These are phyloP conservation scores for Nesidiocoris tenuis DNA, from an alignment of 2,888 invertebrate species.

Conservation along the genomic window DNA sequence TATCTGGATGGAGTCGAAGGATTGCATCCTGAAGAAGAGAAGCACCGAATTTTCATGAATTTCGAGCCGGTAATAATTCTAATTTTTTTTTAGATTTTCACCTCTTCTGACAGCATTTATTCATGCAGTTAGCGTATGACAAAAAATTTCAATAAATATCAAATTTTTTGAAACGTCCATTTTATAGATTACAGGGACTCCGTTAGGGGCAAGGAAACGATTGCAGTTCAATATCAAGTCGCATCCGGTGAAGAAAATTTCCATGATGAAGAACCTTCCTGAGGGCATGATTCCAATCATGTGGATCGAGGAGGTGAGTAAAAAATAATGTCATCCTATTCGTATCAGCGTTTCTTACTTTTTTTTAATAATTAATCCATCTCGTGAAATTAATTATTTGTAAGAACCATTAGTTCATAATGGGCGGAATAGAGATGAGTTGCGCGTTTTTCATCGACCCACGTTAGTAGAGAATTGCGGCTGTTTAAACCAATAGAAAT, in stretches of 20 bases:
- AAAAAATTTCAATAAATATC: no score
- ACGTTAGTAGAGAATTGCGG: no score
- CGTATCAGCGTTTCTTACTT: not conserved
- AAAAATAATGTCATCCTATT: not conserved
- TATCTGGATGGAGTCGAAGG: slow-evolving; percentile 61
- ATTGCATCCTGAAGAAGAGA: slow-evolving; percentile 64
- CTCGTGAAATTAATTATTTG: not conserved
- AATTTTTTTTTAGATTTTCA: not conserved
- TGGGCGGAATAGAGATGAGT: no score
- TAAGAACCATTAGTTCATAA: not conserved
- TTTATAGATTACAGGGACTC: slow-evolving; percentile 68
- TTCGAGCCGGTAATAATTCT: slow-evolving; percentile 71
- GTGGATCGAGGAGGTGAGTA: slow-evolving; percentile 74
- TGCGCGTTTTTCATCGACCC: no score
- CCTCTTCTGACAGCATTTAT: no score
- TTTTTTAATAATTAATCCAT: not conserved
- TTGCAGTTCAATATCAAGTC: slow-evolving; percentile 73
- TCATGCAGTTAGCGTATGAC: no score
- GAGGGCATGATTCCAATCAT: slow-evolving; percentile 68
- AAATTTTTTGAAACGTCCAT: no score
- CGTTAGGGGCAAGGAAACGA: slow-evolving; percentile 70
- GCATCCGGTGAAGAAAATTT: slow-evolving; percentile 65
- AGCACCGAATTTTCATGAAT: slow-evolving; percentile 73
- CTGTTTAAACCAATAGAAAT: no score
- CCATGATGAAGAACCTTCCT: slow-evolving; percentile 63